Conservation (phyloP, 2,113 vertebrate genomes). For the Cathartes aura region DNA sequence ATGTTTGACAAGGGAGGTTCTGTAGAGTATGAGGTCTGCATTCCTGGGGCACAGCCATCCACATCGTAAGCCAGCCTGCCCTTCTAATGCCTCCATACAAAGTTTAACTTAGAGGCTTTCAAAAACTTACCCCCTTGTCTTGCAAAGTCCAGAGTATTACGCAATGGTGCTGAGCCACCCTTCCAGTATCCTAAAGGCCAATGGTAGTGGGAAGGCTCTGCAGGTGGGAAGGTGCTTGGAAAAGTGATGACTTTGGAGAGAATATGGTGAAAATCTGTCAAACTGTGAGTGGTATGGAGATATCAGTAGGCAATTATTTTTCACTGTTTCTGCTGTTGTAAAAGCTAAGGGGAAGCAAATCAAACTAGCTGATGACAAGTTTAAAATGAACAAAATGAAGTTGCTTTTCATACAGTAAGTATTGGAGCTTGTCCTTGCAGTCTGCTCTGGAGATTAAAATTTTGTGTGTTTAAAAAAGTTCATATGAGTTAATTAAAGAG, state of each 20-base stretch:
- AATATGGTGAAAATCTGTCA: background rate
- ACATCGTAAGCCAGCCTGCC: background rate
- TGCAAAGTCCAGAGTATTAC: background rate
- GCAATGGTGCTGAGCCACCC: background rate
- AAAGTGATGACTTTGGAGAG: background rate
- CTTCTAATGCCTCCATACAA: background rate
- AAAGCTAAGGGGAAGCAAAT: background rate
- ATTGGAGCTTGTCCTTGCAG: background rate
- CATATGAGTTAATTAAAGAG: background rate
- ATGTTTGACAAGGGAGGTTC: background rate
- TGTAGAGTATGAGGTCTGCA: background rate
- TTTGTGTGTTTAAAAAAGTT: background rate
- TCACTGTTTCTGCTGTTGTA: background rate
- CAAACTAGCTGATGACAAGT: background rate
- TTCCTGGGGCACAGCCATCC: slow-evolving; percentile 18
- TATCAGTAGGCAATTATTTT: background rate
- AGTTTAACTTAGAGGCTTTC: background rate
- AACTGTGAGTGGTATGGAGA: background rate
- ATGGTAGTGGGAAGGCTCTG: background rate
- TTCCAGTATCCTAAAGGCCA: background rate
- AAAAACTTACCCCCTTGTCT: background rate
- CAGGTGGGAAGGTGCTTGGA: background rate
- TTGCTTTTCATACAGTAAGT: background rate
- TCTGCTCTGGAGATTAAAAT: background rate
- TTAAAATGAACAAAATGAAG: background rate